These are phyloP conservation scores for Dryobota labecula DNA, from an alignment of 2,888 invertebrate genomes.

Conservation along the genomic window DNA sequence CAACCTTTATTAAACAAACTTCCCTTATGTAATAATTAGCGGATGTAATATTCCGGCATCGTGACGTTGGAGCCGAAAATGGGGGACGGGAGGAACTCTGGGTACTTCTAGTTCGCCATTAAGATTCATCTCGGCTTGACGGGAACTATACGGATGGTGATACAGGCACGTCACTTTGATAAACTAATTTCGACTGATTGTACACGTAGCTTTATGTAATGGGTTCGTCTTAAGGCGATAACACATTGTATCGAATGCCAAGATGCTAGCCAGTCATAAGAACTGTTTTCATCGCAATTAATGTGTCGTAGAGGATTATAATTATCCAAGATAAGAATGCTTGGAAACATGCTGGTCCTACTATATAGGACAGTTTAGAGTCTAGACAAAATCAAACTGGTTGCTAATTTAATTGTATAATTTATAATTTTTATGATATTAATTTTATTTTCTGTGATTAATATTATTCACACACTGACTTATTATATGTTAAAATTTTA, in stretches of 20 bases:
- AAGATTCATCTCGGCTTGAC: slow-evolving; percentile 44
- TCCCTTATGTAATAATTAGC: slow-evolving; percentile 37
- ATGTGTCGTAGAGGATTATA: too few species aligned
- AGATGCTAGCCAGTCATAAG: neutral
- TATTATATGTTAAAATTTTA: too few species aligned
- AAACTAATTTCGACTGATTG: slow-evolving; percentile 58
- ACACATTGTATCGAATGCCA: slow-evolving; percentile 16
- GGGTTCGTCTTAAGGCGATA: slow-evolving; percentile 33
- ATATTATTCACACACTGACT: too few species aligned
- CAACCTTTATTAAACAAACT: slow-evolving; percentile 28
- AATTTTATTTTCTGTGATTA: too few species aligned
- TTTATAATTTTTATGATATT: too few species aligned
- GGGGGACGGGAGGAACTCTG: slow-evolving; percentile 14
- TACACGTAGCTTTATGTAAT: slow-evolving; percentile 50
- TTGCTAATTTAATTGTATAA: too few species aligned
- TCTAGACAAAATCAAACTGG: too few species aligned
- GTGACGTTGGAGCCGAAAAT: slow-evolving; percentile 31
- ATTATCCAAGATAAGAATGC: too few species aligned
- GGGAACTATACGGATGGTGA: slow-evolving; percentile 43
- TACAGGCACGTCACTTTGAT: slow-evolving; percentile 50
- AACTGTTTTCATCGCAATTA: neutral
- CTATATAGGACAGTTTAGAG: too few species aligned
- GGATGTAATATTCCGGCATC: slow-evolving; percentile 32
- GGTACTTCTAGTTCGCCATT: slow-evolving; percentile 38
- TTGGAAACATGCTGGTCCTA: too few species aligned